Base-by-base conservation (phyloP, 2,888 invertebrate species). In the Cybosia mesomella region DNA sequence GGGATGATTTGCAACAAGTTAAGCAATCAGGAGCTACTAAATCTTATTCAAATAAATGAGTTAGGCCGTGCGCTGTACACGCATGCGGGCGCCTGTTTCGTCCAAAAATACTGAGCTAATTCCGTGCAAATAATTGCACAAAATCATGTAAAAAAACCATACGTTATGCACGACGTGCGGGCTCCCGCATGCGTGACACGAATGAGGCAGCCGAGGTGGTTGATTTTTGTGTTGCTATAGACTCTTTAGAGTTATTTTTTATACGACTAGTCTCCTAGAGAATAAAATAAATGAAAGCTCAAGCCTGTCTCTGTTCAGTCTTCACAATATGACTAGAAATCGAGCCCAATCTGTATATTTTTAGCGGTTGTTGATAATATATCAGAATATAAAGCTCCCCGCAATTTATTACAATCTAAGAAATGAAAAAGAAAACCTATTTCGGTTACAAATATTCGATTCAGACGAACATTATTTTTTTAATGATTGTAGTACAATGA, bases 1-100 rank as follows among this genome's bases (percentile, higher is more conserved):
- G n/a, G n/a, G 32, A 61, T 49, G 49, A 49, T 49, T 32, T 62
- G 39, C 61, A 32, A 49, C 49, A 32, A 59, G 21, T 28, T 1
- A 18, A 34, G 32, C 11, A 21, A 59, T 39, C 59, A 9, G 39
- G 24, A 59, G 39, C 18, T 39, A 18, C 24, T 9, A 59, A 59
- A 59, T 22, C 36, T n/a, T 58, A 13, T 2, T 36, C 3, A 22
- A 21, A 10, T 58, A 13, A 21, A 21, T 22, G 9, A 22, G 9
- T 15, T 22, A n/a, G 28, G 28, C 5, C 28, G 5, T 43, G n/a
- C n/a, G n/a, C n/a, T n/a, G n/a, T n/a, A n/a, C n/a, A n/a, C n/a
- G n/a, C n/a, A 13, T 1, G 43, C 9, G 10, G 2, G 43, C 43
- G 8, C 15, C 10, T 34, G 1, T 36, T 58, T 21, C 36, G 24